Conservation (phyloP, 2,888 invertebrate species). For the Nomada ferruginata region DNA sequence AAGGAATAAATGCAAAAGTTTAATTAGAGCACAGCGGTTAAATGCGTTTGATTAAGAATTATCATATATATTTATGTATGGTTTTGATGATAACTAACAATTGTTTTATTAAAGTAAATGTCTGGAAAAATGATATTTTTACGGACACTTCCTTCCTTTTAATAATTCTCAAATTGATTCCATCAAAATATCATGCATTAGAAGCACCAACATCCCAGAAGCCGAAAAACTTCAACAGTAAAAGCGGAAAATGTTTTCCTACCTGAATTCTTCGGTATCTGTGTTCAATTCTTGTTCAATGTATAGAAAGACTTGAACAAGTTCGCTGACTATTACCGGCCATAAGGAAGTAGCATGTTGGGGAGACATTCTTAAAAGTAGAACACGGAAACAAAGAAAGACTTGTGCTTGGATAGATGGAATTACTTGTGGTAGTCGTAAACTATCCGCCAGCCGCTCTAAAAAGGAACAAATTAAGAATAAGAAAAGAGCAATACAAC, state of each 20-base stretch:
- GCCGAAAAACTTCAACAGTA: slow-evolving; percentile 46
- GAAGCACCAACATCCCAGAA: slow-evolving; percentile 62
- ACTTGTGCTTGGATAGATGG: slow-evolving; percentile 93
- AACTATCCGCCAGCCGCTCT: slow-evolving; percentile 94
- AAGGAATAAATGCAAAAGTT: slow-evolving; percentile 64
- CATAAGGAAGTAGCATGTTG: slow-evolving; percentile 94
- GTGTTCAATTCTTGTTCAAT: slow-evolving; percentile 93
- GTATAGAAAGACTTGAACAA: slow-evolving; percentile 94
- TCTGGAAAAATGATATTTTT: not conserved
- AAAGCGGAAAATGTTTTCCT: slow-evolving; percentile 53
- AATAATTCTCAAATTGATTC: not conserved
- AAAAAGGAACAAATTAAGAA: slow-evolving; percentile 6
- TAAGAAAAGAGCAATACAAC: not conserved
- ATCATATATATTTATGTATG: slow-evolving; percentile 7
- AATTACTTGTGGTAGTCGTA: slow-evolving; percentile 90
- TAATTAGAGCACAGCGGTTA: slow-evolving; percentile 43
- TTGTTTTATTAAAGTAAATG: not conserved
- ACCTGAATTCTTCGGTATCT: slow-evolving; percentile 92
- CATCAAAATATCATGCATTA: slow-evolving; percentile 55
- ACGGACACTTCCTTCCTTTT: not conserved
- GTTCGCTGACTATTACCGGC: slow-evolving; percentile 96
- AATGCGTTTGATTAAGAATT: slow-evolving; percentile 18
- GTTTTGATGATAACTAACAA: not conserved
- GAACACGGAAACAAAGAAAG: slow-evolving; percentile 94
- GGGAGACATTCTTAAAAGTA: slow-evolving; percentile 93